Percentiles rank a stretch among this genome's conserved stretches.
These are phyloP conservation scores for Eudemis profundana DNA, from an alignment of 2,888 invertebrate genomes.

Conservation along the genomic window DNA sequence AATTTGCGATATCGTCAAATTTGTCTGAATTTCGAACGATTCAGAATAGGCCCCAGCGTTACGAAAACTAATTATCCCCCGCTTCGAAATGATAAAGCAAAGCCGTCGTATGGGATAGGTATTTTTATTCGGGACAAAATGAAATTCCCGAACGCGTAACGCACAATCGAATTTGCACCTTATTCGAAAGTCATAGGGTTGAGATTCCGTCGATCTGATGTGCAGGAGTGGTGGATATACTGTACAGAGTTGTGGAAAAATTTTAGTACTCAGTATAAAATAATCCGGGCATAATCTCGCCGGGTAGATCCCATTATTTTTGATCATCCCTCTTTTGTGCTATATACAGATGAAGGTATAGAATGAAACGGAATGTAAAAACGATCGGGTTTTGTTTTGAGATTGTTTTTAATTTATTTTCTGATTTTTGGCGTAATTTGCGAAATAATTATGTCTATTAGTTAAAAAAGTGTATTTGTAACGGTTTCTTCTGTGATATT, in stretches of 20 bases:
- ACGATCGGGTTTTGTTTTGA: slow-evolving; percentile 36
- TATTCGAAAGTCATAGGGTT: slow-evolving; percentile 44
- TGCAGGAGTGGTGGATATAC: slow-evolving; percentile 20
- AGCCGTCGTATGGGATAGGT: slow-evolving; percentile 79
- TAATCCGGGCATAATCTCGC: slow-evolving; percentile 83
- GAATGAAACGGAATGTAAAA: slow-evolving; percentile 50
- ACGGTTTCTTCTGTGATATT: too few species aligned
- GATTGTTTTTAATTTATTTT: slow-evolving; percentile 14
- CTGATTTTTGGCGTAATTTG: background rate
- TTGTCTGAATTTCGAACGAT: slow-evolving; percentile 8
- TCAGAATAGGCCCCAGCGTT: slow-evolving; percentile 64
- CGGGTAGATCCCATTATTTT: slow-evolving; percentile 82
- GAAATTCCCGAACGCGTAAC: slow-evolving; percentile 66
- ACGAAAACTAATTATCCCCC: slow-evolving; percentile 83
- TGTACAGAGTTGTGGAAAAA: slow-evolving; percentile 59
- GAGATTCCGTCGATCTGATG: slow-evolving; percentile 29
- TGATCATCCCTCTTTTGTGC: slow-evolving; percentile 72
- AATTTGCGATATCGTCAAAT: background rate
- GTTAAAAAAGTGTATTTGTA: too few species aligned
- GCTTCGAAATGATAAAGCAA: slow-evolving; percentile 84
- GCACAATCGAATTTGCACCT: slow-evolving; percentile 50
- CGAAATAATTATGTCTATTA: too few species aligned
- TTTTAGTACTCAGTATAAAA: slow-evolving; percentile 77
- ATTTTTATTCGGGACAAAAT: slow-evolving; percentile 84
- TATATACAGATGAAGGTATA: slow-evolving; percentile 43